These are phyloP conservation scores for Scomber japonicus DNA, from an alignment of 2,113 vertebrate genomes.

Conservation along the genomic window DNA sequence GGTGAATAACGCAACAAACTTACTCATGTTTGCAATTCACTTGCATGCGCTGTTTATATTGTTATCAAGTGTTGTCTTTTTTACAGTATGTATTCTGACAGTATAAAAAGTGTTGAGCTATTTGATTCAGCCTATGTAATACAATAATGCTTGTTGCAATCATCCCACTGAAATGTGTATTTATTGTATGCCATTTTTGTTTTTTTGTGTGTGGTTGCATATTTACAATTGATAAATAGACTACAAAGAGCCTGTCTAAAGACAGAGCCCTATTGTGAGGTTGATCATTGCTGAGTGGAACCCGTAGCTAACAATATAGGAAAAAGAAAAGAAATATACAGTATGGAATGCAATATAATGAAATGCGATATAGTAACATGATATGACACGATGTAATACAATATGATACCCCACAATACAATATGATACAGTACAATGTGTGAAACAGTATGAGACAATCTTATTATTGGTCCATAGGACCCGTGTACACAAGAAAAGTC, in stretches of 20 bases:
- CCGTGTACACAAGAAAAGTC: constrained; percentile 43
- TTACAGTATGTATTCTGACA: no score
- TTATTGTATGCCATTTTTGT: not conserved
- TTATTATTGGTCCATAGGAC: constrained; percentile 61
- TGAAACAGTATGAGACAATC: constrained; percentile 46
- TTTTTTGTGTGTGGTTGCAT: not conserved
- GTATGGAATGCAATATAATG: constrained; percentile 16
- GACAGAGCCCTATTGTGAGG: not conserved
- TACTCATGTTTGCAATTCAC: no score
- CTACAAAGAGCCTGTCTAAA: not conserved
- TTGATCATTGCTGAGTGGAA: not conserved
- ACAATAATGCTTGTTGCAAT: no score
- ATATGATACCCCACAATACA: constrained; percentile 36
- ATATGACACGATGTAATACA: constrained; percentile 47
- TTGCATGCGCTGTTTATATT: no score
- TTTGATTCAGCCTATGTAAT: no score
- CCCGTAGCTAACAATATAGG: not conserved
- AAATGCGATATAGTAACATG: constrained; percentile 31
- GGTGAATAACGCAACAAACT: no score
- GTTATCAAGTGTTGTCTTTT: no score
- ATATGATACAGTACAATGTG: constrained; percentile 48
- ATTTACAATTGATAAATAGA: not conserved
- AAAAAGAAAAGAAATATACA: not conserved
- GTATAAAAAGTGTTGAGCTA: no score
- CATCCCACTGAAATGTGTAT: no score